Percentiles rank a stretch among this genome's conserved stretches.
Conservation (phyloP, 2,113 vertebrate genomes). For the Origma solitaria region DNA sequence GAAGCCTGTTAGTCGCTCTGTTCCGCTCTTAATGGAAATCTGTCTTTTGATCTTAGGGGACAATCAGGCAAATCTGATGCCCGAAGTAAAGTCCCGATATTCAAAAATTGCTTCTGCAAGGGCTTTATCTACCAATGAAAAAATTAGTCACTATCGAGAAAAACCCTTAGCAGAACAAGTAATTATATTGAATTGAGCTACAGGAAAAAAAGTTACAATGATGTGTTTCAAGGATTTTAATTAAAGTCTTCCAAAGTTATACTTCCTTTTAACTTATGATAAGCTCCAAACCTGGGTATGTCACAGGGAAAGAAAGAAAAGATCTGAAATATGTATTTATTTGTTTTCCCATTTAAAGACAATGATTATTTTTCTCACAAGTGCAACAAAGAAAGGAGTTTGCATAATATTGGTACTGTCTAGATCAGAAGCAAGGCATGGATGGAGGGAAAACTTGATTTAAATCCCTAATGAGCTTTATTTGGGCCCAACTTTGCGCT, state of each 20-base stretch:
- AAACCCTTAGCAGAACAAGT: background rate
- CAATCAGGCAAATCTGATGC: conserved; percentile 7
- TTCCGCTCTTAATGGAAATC: conserved; percentile 27
- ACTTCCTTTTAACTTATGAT: background rate
- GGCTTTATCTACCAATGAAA: background rate
- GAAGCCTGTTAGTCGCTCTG: background rate
- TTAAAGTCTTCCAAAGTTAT: conserved; percentile 3
- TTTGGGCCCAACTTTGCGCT: background rate
- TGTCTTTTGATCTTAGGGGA: conserved; percentile 37
- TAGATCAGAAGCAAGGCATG: background rate
- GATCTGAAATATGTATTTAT: background rate
- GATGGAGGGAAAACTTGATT: background rate
- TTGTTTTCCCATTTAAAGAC: background rate
- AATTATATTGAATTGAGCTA: background rate
- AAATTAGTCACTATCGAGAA: background rate
- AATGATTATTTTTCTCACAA: background rate
- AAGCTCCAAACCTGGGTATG: background rate
- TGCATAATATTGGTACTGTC: background rate
- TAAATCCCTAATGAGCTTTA: background rate
- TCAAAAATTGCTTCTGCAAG: background rate
- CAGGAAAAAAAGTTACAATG: background rate
- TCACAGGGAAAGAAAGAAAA: background rate
- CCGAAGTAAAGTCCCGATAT: background rate
- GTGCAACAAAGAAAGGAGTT: background rate
- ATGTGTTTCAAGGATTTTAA: background rate